These are phyloP conservation scores for Clavelina lepadiformis DNA, from an alignment of 23 tunicate genomes.

Conservation along the genomic window DNA sequence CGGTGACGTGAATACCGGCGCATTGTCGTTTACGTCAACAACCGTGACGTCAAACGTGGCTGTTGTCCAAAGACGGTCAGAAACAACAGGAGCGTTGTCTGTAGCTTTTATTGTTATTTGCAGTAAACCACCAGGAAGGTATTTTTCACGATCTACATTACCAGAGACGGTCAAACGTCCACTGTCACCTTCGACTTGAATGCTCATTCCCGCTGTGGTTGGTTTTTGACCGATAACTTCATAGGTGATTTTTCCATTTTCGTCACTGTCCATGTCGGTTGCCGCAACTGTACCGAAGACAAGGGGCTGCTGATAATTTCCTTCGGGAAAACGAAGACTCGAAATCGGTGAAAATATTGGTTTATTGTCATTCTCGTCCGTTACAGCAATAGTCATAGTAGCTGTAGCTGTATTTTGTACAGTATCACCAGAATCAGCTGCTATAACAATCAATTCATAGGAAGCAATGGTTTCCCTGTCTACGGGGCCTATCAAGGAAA, in stretches of 20 bases:
- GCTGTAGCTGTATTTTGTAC: slow-evolving; percentile 7
- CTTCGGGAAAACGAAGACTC: slow-evolving; percentile 27
- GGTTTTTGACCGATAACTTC: slow-evolving; percentile 10
- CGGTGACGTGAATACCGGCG: slow-evolving; percentile 34
- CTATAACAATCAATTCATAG: slow-evolving; percentile 19
- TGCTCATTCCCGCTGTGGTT: neutral
- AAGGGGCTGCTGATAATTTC: slow-evolving; percentile 23
- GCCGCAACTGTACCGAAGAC: slow-evolving; percentile 26
- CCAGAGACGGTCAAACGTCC: slow-evolving; percentile 48
- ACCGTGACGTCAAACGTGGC: slow-evolving; percentile 19
- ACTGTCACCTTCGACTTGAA: slow-evolving; percentile 9
- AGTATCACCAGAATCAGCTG: slow-evolving; percentile 6
- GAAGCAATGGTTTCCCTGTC: slow-evolving; percentile 18
- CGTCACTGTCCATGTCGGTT: slow-evolving; percentile 11
- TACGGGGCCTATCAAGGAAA: slow-evolving; percentile 11
- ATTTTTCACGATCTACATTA: slow-evolving; percentile 55
- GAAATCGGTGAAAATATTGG: slow-evolving; percentile 25
- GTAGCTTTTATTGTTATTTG: slow-evolving; percentile 18
- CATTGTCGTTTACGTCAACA: slow-evolving; percentile 55
- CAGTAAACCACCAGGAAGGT: slow-evolving; percentile 24
- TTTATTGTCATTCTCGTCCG: slow-evolving; percentile 37
- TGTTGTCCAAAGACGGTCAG: slow-evolving; percentile 1
- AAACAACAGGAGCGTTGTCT: slow-evolving; percentile 22
- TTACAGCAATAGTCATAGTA: slow-evolving; percentile 12
- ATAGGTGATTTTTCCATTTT: slow-evolving; percentile 14